Conservation (phyloP, 2,888 invertebrate species). For the Aelia acuminata region DNA sequence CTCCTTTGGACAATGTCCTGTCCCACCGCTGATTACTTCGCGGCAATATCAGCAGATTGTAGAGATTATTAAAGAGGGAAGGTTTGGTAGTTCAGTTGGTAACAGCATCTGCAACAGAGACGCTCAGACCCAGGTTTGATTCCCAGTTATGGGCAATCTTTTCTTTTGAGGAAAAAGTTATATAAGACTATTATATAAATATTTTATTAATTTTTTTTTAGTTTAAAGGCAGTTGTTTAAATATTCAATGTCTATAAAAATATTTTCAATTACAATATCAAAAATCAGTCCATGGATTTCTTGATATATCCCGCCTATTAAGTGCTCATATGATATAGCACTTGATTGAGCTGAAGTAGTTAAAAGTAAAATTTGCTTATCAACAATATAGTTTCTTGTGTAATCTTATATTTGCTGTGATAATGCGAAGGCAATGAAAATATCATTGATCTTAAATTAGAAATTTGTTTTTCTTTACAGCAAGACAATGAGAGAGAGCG, state of each 20-base stretch:
- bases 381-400: neutral
- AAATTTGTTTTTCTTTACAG: constrained; percentile 15
- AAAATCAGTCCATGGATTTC: neutral
- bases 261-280: neutral
- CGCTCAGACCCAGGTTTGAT: too few relatives aligned
- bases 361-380: neutral
- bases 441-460: neutral
- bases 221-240: neutral
- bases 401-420: neutral
- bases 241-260: neutral
- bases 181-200: too few relatives aligned
- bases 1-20: too few relatives aligned
- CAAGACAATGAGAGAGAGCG: constrained; percentile 55
- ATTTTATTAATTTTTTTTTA: neutral
- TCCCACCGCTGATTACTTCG: too few relatives aligned
- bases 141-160: too few relatives aligned
- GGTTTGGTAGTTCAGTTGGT: too few relatives aligned
- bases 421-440: neutral
- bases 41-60: too few relatives aligned
- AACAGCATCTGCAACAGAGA: too few relatives aligned
- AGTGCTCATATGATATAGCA: neutral
- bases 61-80: too few relatives aligned
- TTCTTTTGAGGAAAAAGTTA: too few relatives aligned
- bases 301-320: neutral
- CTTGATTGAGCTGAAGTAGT: neutral